These are phyloP conservation scores for Hetaerina titia DNA, from an alignment of 2,888 invertebrate genomes.

Conservation along the genomic window DNA sequence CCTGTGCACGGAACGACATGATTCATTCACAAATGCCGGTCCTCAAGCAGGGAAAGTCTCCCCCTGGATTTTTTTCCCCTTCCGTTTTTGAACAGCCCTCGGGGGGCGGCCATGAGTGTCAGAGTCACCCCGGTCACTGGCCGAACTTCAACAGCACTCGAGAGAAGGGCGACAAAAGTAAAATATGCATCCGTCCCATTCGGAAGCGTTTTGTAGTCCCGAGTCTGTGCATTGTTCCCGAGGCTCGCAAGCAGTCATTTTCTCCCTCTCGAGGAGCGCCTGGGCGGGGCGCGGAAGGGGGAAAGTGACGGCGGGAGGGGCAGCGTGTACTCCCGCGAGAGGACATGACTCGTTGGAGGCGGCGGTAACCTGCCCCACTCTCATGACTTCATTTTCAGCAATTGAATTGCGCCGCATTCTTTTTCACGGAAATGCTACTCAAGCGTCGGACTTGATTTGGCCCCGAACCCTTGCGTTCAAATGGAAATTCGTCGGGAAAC, in stretches of 20 bases:
- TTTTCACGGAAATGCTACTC: background rate
- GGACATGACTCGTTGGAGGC: background rate
- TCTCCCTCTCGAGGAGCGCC: background rate
- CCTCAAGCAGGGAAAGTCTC: background rate
- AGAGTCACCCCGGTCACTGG: background rate
- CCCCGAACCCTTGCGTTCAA: background rate
- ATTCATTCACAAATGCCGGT: background rate
- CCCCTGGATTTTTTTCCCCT: background rate
- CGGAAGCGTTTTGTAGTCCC: background rate
- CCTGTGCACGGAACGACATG: background rate
- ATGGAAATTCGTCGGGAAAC: background rate
- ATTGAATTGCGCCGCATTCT: slow-evolving; percentile 27
- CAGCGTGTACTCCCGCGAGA: background rate
- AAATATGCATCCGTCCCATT: slow-evolving; percentile 1
- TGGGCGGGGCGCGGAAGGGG: too few relatives aligned
- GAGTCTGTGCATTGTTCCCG: background rate
- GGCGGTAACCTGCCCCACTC: background rate
- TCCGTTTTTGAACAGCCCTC: background rate
- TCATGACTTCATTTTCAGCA: background rate
- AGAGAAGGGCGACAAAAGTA: background rate
- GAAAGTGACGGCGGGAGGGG: too few relatives aligned
- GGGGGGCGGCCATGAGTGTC: background rate
- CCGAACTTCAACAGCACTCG: background rate
- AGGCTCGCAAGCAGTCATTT: background rate
- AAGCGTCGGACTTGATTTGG: background rate